Conservation (phyloP, 2,113 vertebrate species). For the Pseudolaguvia tuberculata region DNA sequence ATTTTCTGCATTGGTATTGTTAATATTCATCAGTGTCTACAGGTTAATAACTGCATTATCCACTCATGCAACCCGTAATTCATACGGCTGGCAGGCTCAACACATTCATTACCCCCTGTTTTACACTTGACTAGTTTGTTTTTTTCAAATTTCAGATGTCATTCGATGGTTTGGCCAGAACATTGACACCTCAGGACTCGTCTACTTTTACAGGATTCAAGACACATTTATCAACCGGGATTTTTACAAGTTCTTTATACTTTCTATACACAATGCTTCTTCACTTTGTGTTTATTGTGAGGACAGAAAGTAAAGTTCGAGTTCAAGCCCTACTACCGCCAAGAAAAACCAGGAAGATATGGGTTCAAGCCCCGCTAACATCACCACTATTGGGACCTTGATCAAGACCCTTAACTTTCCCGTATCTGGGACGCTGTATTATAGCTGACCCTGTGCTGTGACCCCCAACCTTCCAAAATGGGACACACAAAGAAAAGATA, state of each 20-base stretch:
- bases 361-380: too few species aligned
- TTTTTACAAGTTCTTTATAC: not conserved
- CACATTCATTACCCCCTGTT: slow-evolving; percentile 48
- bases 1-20: slow-evolving; percentile 44
- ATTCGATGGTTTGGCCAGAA: slow-evolving; percentile 38
- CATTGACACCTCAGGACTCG: slow-evolving; percentile 27
- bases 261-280: not conserved
- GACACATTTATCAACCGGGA: not conserved
- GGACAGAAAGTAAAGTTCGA: not conserved
- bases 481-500: too few species aligned
- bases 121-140: slow-evolving; percentile 40
- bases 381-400: too few species aligned
- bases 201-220: slow-evolving; percentile 6
- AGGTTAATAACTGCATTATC: slow-evolving; percentile 52
- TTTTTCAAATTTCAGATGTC: slow-evolving; percentile 31
- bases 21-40: slow-evolving; percentile 46
- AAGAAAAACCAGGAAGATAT: too few species aligned
- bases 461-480: too few species aligned
- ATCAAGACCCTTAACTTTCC: too few species aligned
- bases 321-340: too few species aligned
- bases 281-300: not conserved
- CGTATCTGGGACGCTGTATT: too few species aligned
- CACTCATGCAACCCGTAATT: slow-evolving; percentile 32
- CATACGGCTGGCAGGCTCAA: slow-evolving; percentile 27
- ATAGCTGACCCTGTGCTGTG: too few species aligned